Conservation (phyloP, 2,113 vertebrate species). For the Embiotoca jacksoni region DNA sequence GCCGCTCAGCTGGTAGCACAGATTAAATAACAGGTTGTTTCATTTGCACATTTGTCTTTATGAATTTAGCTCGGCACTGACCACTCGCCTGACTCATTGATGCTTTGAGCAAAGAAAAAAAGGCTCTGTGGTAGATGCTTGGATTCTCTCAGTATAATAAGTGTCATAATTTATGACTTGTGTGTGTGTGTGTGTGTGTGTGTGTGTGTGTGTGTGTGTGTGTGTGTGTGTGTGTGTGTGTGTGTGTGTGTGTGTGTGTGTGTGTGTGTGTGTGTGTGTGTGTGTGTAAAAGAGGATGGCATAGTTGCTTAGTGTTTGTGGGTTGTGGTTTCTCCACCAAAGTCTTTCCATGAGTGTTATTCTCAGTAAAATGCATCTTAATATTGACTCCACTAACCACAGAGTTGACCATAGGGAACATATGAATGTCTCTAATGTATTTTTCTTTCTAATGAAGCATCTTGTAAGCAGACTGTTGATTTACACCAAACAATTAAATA, state of each 20-base stretch:
- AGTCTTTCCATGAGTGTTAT: not conserved
- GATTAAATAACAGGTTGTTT: conserved; percentile 76
- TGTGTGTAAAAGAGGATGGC: conserved; percentile 3
- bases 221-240: not conserved
- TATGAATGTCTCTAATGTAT: not conserved
- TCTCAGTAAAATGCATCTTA: not conserved
- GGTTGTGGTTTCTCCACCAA: conserved; percentile 18
- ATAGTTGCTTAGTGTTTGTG: conserved; percentile 7
- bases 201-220: conserved; percentile 1
- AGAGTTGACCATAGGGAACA: not conserved
- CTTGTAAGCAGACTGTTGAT: not conserved
- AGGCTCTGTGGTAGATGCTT: conserved; percentile 25
- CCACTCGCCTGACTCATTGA: conserved; percentile 4
- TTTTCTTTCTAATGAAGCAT: not conserved
- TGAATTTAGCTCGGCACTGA: conserved; percentile 19
- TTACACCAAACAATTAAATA: conserved; percentile 3
- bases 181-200: conserved; percentile 1
- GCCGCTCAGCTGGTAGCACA: conserved; percentile 69
- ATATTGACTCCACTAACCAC: conserved; percentile 4
- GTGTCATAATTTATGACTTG: conserved; percentile 16
- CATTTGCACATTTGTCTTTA: conserved; percentile 50
- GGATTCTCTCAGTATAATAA: not conserved
- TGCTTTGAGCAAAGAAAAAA: not conserved
- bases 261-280: conserved; percentile 4
- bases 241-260: conserved; percentile 1